Evolutionary conservation across 2,797 vertebrate genomes (phyloP).

Genomic region (Micropoecilia bifurca): DNA sequence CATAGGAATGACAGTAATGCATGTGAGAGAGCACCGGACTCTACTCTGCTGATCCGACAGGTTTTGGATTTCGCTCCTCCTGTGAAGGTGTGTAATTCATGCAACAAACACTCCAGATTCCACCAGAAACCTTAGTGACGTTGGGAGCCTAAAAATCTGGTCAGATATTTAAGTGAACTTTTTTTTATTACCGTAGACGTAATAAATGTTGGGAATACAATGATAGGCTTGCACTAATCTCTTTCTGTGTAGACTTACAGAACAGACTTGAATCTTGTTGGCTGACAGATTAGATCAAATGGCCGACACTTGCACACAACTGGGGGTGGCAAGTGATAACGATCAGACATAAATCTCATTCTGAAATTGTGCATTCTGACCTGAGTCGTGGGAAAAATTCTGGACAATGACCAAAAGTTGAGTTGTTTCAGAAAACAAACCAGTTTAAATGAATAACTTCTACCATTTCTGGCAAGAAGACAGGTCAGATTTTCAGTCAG

Average conservation of each 20-base stretch:
- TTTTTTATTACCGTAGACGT: not conserved
- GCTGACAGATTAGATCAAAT: not conserved
- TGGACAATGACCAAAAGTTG: not conserved
- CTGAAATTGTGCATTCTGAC: not conserved
- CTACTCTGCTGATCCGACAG: slow-evolving; percentile 37
- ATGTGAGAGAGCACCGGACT: slow-evolving; percentile 37
- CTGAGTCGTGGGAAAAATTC: not conserved
- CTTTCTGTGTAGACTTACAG: not conserved
- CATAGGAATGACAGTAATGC: slow-evolving; percentile 26
- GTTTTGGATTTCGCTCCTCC: slow-evolving; percentile 44
- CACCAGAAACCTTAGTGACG: slow-evolving; percentile 2
- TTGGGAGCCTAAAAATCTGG: not conserved
- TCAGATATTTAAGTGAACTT: not conserved
- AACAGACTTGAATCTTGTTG: not conserved
- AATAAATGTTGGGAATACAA: not conserved
- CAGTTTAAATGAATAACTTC: not conserved
- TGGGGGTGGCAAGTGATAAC: too few relatives aligned
- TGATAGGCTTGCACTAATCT: not conserved
- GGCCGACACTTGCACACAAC: not conserved
- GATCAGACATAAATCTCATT: not conserved
- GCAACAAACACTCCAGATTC: not conserved
- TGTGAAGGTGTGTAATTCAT: slow-evolving; percentile 21
- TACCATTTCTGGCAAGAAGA: not conserved
- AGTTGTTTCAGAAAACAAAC: not conserved
- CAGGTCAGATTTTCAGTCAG: not conserved